Conservation (phyloP, 2,113 vertebrate genomes). For the Catharus fuscescens region DNA sequence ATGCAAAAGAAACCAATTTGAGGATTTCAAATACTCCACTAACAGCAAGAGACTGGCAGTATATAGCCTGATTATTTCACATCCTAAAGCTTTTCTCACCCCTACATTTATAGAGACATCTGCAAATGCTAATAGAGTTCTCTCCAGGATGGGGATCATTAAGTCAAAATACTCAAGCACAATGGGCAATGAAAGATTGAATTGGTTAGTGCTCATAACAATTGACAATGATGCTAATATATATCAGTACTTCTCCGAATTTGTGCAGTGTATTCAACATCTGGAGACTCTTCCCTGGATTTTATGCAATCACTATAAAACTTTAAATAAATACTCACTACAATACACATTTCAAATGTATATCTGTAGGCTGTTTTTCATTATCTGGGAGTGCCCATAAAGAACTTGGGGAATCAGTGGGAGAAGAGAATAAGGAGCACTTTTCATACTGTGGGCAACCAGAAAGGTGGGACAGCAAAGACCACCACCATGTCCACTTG, state of each 20-base stretch:
- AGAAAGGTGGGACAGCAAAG: neutral
- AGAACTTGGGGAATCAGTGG: neutral
- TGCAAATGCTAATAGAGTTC: constrained; percentile 69
- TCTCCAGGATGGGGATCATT: constrained; percentile 67
- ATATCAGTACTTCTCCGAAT: constrained; percentile 45
- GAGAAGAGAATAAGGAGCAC: neutral
- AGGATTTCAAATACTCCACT: constrained; percentile 56
- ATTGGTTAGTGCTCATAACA: constrained; percentile 66
- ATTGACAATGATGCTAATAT: constrained; percentile 64
- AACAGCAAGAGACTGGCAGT: constrained; percentile 31
- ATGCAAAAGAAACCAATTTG: constrained; percentile 50
- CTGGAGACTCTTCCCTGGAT: constrained; percentile 61
- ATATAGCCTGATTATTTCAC: constrained; percentile 64
- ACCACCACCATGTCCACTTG: neutral
- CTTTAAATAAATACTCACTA: constrained; percentile 55
- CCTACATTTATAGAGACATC: constrained; percentile 65
- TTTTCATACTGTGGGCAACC: neutral
- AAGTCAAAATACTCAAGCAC: constrained; percentile 72
- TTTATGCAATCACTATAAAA: constrained; percentile 66
- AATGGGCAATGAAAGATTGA: constrained; percentile 71
- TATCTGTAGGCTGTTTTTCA: constrained; percentile 34
- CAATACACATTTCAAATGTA: neutral
- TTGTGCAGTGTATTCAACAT: constrained; percentile 49
- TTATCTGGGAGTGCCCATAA: constrained; percentile 29
- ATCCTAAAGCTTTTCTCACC: constrained; percentile 55